Evolutionary conservation across 2,113 vertebrate species (phyloP), one percentile per base, ranked within the genome.

Genomic region (Suricata suricatta): DNA sequence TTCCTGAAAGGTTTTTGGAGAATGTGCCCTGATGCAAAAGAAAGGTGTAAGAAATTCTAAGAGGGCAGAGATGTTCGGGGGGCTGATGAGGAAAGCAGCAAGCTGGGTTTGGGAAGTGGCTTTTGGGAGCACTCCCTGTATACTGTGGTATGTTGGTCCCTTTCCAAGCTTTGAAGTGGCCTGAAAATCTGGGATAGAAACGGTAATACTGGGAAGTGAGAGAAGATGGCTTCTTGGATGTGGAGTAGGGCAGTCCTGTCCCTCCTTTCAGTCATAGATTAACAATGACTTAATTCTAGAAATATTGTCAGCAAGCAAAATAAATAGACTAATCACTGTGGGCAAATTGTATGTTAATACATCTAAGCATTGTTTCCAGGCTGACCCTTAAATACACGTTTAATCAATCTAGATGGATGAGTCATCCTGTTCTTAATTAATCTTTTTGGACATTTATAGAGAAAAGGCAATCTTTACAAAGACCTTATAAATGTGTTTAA

Each of bases 211-310:
- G 57, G 71, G 57, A 90, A 47, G 84, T 41, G 41, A 86, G 33
- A 90, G 91, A 86, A 79, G 94, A 96, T 79, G 76, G 47, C 90
- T 85, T 86, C 71, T 88, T 63, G 63, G 85, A 74, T 63, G 63
- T 68, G 57, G 60, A 88, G n/a, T 94, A 96, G 95, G 96, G 98
- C 97, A 93, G 97, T 96, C 97, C 74, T 72, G 74, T 94, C 90
- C 74, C 66, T 88, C 66, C 57, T 68, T 93, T 84, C 94, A 98
- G 97, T 98, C 95, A 90, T 94, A 97, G 98, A 99, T 99, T 99
- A 98, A 98, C 97, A 95, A 94, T 98, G 98, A 98, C 97, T 99
- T 99, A 98, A 98, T 96, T 97, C 93, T 97, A 98, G 98, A 98
- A 99, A 98, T 96, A 98, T 97, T 95, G 98, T 97, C 98, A 98